Conservation (phyloP, 2,797 vertebrate species). For the Notolabrus celidotus region DNA sequence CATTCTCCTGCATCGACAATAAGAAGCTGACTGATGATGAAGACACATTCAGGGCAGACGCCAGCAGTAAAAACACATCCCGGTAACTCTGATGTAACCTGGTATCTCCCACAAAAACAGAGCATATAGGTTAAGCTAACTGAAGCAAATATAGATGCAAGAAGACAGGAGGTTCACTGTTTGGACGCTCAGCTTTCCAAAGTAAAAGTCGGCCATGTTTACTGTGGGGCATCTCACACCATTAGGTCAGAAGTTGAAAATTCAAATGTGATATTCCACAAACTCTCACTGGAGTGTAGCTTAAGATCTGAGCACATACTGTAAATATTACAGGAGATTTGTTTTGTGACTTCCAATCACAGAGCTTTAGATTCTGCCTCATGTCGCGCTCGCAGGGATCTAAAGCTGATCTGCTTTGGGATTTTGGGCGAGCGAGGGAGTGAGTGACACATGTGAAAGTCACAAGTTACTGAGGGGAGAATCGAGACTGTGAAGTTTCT, state of each 20-base stretch:
- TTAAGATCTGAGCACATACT: neutral
- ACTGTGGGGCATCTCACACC: no score
- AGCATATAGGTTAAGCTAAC: no score
- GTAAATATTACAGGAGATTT: no score
- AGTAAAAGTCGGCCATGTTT: no score
- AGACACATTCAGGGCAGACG: neutral
- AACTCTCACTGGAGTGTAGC: no score
- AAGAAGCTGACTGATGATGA: neutral
- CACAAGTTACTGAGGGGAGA: neutral
- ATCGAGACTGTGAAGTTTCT: neutral
- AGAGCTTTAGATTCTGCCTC: neutral
- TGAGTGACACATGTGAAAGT: neutral
- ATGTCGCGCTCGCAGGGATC: neutral
- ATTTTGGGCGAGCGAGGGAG: neutral
- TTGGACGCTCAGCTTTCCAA: no score
- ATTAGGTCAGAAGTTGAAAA: no score
- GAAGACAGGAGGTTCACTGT: no score
- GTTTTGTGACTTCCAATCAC: neutral
- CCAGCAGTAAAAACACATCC: neutral
- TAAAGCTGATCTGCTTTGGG: neutral
- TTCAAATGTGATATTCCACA: no score
- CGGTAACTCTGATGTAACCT: neutral
- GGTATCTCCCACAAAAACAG: no score
- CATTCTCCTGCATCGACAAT: neutral
- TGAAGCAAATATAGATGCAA: no score